Conservation (phyloP, 1,140 invertebrate species). For the Ditylenchus dipsaci region DNA sequence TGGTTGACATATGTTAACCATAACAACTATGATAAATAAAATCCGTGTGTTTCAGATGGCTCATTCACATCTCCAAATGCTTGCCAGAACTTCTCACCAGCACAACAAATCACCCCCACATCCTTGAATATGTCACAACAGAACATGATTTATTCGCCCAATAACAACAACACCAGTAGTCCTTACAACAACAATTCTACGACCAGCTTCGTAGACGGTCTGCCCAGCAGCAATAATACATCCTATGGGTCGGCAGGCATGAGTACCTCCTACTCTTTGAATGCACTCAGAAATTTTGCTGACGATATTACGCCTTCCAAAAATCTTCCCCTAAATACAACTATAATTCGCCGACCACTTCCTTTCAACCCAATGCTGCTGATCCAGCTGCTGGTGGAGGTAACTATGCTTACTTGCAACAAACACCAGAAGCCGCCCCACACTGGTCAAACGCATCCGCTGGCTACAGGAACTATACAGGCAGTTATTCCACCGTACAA, state of each 20-base stretch:
- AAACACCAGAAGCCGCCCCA: no score
- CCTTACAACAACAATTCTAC: constrained; percentile 10
- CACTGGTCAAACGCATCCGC: no score
- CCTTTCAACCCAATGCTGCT: background rate
- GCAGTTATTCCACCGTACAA: no score
- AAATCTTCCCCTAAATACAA: background rate
- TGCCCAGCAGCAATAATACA: constrained; percentile 18
- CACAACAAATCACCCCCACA: background rate
- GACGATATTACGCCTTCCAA: background rate
- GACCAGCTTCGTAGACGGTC: background rate
- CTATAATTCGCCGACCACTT: background rate
- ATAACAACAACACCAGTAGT: constrained; percentile 14
- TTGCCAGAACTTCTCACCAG: constrained; percentile 14
- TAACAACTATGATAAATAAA: no score
- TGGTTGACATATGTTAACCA: no score
- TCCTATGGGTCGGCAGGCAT: constrained; percentile 8
- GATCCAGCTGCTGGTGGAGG: background rate
- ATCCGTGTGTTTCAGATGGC: no score
- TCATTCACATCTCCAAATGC: background rate
- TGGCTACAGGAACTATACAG: no score
- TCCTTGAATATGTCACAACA: no score
- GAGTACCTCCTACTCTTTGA: constrained; percentile 41
- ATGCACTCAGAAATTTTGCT: constrained; percentile 20
- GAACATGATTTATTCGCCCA: constrained; percentile 3
- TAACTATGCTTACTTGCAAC: no score